phyloP scores from a whole-genome alignment of 2,797 vertebrate genomes.

The Anabacerthia variegaticeps region DNA sequence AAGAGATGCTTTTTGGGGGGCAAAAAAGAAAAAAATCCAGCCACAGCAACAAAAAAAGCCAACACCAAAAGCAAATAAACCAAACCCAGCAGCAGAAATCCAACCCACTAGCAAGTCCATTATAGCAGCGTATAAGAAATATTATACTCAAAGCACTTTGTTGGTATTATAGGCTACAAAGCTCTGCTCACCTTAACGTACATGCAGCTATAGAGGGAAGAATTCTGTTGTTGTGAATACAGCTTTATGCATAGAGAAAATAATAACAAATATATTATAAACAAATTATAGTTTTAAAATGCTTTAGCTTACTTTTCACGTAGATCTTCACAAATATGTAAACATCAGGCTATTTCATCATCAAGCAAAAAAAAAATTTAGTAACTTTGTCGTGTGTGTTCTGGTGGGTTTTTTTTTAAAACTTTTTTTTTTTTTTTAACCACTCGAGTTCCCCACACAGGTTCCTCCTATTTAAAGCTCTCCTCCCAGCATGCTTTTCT shows the following conservation, averaged over 20 bases:
- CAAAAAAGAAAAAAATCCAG: fast-evolving
- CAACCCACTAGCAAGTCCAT: not conserved
- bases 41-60: not conserved
- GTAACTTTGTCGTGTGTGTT: not conserved
- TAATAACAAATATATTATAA: not conserved
- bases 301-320: not conserved
- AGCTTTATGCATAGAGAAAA: not conserved
- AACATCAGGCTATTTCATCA: not conserved
- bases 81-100: not conserved
- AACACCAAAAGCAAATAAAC: not conserved
- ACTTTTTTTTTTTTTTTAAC: not conserved
- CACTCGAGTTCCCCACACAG: not conserved
- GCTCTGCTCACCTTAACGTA: not conserved
- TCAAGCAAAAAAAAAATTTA: not conserved
- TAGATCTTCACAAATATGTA: not conserved
- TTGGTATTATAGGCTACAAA: not conserved
- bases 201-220: not conserved
- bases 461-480: not conserved
- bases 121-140: not conserved
- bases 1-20: not conserved
- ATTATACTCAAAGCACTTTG: not conserved
- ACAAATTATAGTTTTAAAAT: not conserved
- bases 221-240: not conserved
- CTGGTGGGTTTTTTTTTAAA: not conserved
- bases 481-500: conserved; percentile 27